Percentiles rank a stretch among this genome's conserved stretches.
phyloP scores from a whole-genome alignment of 2,888 invertebrate genomes.

The Onthophagus sagittarius region DNA sequence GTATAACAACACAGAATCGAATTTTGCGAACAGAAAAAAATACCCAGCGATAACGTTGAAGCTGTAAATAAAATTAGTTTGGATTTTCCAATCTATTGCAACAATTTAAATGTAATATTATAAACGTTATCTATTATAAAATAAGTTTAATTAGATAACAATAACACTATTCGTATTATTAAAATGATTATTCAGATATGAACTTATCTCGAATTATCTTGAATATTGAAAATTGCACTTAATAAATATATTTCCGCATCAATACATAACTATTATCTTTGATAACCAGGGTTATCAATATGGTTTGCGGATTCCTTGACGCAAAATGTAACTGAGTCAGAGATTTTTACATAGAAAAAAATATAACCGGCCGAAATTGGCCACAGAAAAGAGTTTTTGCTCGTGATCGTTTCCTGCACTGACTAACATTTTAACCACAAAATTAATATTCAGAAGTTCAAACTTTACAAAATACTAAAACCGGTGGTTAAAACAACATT shows the following conservation, averaged over 20 bases:
- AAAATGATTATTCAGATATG: not conserved
- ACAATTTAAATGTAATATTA: no score
- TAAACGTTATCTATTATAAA: no score
- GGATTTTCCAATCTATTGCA: not conserved
- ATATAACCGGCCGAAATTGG: not conserved
- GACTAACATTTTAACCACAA: not conserved
- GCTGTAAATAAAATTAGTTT: not conserved
- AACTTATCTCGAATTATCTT: not conserved
- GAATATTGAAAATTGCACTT: not conserved
- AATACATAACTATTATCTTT: not conserved
- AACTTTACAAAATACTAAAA: no score
- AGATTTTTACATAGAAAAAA: not conserved
- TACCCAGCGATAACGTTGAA: not conserved
- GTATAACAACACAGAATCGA: not conserved
- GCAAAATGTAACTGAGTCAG: not conserved
- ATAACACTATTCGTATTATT: not conserved
- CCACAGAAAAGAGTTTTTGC: not conserved
- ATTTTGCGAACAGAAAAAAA: not conserved
- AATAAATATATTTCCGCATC: not conserved
- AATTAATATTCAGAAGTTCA: not conserved
- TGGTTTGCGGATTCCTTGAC: not conserved
- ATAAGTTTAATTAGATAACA: not conserved
- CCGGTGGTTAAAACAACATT: no score
- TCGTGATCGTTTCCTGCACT: not conserved
- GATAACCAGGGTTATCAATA: not conserved